Conservation (phyloP, 92 coral and sea anemone species). For the Porites evermanni region DNA sequence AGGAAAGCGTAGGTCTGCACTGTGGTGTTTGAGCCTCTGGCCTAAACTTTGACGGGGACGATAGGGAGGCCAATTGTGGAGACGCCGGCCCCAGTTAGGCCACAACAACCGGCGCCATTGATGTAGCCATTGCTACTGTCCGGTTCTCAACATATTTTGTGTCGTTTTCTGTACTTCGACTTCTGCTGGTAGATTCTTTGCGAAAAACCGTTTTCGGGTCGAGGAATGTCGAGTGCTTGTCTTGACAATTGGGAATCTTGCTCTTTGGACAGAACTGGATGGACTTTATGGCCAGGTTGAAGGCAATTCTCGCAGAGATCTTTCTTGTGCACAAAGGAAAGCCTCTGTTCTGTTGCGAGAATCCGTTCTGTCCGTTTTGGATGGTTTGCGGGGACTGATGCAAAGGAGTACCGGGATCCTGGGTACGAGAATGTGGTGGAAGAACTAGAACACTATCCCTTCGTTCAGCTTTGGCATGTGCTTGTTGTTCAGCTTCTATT, state of each 20-base stretch:
- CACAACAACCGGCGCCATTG: background rate
- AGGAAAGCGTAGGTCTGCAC: constrained; percentile 41
- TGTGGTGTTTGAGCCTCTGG: background rate
- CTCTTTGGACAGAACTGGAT: background rate
- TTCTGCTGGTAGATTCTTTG: no score
- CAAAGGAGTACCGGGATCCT: background rate
- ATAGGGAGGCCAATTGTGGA: constrained; percentile 22
- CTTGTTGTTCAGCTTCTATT: constrained; percentile 46
- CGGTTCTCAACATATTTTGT: no score
- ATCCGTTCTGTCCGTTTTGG: background rate
- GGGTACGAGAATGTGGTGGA: background rate
- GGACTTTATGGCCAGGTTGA: background rate
- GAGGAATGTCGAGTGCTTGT: background rate
- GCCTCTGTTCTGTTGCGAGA: background rate
- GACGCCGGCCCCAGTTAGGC: background rate
- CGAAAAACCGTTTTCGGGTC: background rate
- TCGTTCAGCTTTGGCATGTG: constrained; percentile 32
- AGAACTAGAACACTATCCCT: background rate
- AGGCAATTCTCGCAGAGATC: constrained; percentile 13
- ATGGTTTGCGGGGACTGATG: background rate
- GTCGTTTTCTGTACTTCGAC: no score
- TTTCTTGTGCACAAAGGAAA: constrained; percentile 5
- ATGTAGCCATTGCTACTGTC: background rate
- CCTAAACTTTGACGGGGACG: constrained; percentile 39
- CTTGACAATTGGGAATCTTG: background rate